phyloP scores from a whole-genome alignment of 64 coral and sea anemone genomes.

The Hydrozoanthus tunicans region DNA sequence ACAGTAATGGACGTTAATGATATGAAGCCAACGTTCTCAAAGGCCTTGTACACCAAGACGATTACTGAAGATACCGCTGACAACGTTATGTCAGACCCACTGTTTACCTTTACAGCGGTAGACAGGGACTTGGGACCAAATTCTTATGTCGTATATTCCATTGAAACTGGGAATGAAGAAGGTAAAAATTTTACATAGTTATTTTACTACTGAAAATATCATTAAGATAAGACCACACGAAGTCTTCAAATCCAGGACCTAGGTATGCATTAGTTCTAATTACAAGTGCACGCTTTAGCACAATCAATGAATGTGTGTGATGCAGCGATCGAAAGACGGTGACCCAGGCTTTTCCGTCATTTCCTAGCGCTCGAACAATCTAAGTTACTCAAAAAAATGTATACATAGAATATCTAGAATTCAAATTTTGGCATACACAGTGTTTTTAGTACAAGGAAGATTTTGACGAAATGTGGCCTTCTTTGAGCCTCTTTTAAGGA shows the following conservation, averaged over 20 bases:
- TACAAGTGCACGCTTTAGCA: no score
- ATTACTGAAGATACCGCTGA: constrained; percentile 65
- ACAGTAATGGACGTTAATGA: constrained; percentile 85
- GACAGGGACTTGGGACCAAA: constrained; percentile 81
- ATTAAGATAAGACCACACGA: no score
- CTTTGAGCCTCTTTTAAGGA: no score
- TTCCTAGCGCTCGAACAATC: no score
- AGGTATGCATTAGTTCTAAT: not conserved
- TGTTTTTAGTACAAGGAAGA: no score
- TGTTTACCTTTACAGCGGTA: constrained; percentile 71
- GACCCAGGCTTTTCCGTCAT: no score
- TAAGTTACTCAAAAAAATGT: no score
- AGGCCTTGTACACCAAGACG: constrained; percentile 24
- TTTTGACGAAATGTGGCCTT: no score
- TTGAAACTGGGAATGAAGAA: constrained; percentile 82
- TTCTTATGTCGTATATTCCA: constrained; percentile 60
- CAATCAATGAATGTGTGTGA: no score
- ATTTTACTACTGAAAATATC: not conserved
- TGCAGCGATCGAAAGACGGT: no score
- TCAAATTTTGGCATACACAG: no score
- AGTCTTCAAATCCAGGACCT: not conserved
- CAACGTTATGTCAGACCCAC: not conserved
- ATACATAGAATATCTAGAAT: no score
- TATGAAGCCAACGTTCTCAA: constrained; percentile 62
- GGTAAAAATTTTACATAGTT: constrained; percentile 26